Evolutionary conservation across 2,888 invertebrate genomes (phyloP), one percentile per base, ranked within the genome.

Genomic region (Caenorhabditis doughertyi): DNA sequence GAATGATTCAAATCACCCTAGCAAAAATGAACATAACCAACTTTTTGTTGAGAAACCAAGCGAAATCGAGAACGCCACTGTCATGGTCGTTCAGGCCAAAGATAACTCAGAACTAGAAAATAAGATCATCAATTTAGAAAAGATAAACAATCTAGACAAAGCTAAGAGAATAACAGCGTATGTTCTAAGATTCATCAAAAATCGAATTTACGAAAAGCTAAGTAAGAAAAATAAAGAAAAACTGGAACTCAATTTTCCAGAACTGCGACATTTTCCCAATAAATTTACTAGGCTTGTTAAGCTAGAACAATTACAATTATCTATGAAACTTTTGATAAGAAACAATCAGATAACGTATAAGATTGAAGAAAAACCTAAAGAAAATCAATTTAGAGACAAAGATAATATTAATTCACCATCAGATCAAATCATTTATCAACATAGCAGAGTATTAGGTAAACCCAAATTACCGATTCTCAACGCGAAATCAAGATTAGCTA

Each of bases 361-460:
- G n/a, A 55, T 55, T n/a, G 25, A 32, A n/a, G 29, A 55, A 55
- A 55, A 55, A 7, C 55, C 32, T 8, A 55, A 55, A n/a, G 55
- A 55, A 29, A 55, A 55, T 13, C 29, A 49, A 11, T 49, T 49
- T 23, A 5, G 7, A 49, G 49, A 49, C 49, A 49, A 49, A 21
- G 49, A 49, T 21, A 49, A 49, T 4, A 55, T 27, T n/a, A 32
- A 55, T n/a, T n/a, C n/a, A n/a, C n/a, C n/a, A n/a, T n/a, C n/a
- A n/a, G n/a, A n/a, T n/a, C n/a, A n/a, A n/a, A 55, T 32, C 32
- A 32, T 55, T 7, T 29, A 55, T 7, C 55, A 55, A n/a, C 55
- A 32, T n/a, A 29, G 23, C 16, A 55, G 29, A 32, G 16, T 49
- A 49, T 1, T 21, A 23, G 49, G 8, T 32, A 49, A 49, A 21